Evolutionary conservation across 2,797 vertebrate genomes (phyloP).

Genomic region (Pseudopleuronectes americanus): DNA sequence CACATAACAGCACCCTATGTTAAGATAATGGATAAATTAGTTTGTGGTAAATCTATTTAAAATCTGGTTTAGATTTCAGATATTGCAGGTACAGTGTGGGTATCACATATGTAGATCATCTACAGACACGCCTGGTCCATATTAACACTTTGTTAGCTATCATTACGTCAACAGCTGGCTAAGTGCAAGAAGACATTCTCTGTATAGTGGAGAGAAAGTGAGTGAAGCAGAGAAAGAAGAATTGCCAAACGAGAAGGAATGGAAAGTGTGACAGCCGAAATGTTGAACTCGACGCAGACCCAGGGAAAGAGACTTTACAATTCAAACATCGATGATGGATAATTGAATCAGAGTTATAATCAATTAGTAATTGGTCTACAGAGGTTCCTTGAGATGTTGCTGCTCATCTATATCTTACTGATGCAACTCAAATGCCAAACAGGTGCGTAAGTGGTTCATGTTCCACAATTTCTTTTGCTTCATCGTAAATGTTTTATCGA

Average conservation of each 20-base stretch:
- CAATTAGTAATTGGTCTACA: constrained; percentile 40
- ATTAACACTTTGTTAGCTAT: constrained; percentile 8
- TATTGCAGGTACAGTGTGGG: too few relatives aligned
- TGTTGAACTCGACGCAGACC: constrained; percentile 30
- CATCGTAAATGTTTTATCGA: constrained; percentile 31
- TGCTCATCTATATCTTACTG: constrained; percentile 20
- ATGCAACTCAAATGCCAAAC: constrained; percentile 28
- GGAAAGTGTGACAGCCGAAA: constrained; percentile 28
- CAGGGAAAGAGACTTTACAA: constrained; percentile 37
- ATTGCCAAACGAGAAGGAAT: constrained; percentile 14
- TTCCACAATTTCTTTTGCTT: constrained; percentile 18
- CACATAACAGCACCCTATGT: not conserved
- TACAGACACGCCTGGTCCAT: not conserved
- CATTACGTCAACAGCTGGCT: constrained; percentile 13
- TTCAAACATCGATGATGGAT: constrained; percentile 28
- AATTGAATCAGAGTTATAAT: constrained; percentile 48
- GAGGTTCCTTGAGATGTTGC: constrained; percentile 8
- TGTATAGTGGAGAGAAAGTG: constrained; percentile 5
- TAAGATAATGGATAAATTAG: too few relatives aligned
- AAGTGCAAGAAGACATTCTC: constrained; percentile 2
- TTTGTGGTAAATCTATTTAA: too few relatives aligned
- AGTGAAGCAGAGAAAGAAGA: constrained; percentile 3
- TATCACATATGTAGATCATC: not conserved
- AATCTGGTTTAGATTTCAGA: too few relatives aligned
- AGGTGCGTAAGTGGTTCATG: constrained; percentile 18